These are phyloP conservation scores for Dunckerocampus dactyliophorus DNA, from an alignment of 2,113 vertebrate genomes.

Conservation along the genomic window DNA sequence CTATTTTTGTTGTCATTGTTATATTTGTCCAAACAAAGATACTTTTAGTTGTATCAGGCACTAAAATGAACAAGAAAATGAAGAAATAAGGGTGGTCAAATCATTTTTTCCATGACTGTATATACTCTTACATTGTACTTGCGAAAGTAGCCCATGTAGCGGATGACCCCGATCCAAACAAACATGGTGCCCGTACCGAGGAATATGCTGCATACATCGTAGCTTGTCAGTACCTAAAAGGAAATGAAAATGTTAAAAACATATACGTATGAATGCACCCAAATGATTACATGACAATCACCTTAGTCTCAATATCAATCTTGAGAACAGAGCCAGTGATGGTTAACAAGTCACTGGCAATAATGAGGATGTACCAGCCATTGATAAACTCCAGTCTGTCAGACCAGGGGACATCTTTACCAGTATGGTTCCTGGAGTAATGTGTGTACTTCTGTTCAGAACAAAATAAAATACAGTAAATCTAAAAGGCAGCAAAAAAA, in stretches of 20 bases:
- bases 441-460: slow-evolving; percentile 79
- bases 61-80: too few species aligned
- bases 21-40: too few species aligned
- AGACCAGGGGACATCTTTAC: slow-evolving; percentile 76
- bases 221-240: slow-evolving; percentile 83
- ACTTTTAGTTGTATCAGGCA: too few species aligned
- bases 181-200: slow-evolving; percentile 92
- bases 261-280: background rate
- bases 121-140: slow-evolving; percentile 88
- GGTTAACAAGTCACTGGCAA: slow-evolving; percentile 83
- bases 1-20: too few species aligned
- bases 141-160: slow-evolving; percentile 90
- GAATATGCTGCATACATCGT: slow-evolving; percentile 92
- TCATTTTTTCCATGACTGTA: too few species aligned
- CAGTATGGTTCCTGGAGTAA: slow-evolving; percentile 72
- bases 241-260: background rate
- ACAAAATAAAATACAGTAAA: background rate
- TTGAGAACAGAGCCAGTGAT: slow-evolving; percentile 89
- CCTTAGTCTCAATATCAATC: slow-evolving; percentile 94
- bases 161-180: slow-evolving; percentile 91
- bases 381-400: slow-evolving; percentile 90
- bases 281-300: slow-evolving; percentile 9
- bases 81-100: too few species aligned
- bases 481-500: background rate
- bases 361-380: slow-evolving; percentile 93